phyloP scores from a whole-genome alignment of 1,140 invertebrate species.

The Trichonephila clavipes region DNA sequence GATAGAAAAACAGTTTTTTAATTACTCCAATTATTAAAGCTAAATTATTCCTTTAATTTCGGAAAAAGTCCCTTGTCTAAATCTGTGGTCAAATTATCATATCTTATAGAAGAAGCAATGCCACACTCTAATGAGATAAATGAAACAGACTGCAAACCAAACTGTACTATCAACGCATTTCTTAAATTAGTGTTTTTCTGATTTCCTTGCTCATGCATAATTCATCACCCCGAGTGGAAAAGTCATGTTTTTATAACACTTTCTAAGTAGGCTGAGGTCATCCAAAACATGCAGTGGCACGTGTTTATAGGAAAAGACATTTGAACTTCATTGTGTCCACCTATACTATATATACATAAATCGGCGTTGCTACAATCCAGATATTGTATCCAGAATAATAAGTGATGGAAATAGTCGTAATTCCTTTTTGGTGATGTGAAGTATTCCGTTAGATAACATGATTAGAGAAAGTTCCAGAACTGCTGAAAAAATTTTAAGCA shows the following conservation, averaged over 20 bases:
- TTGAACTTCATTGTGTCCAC: not conserved
- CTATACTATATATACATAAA: not conserved
- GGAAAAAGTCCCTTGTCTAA: not conserved
- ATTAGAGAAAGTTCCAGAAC: too few relatives aligned
- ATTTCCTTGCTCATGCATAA: not conserved
- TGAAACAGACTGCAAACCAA: not conserved
- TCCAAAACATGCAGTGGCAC: not conserved
- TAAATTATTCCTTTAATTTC: too few relatives aligned
- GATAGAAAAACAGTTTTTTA: too few relatives aligned
- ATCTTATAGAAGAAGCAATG: not conserved
- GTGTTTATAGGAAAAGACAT: not conserved
- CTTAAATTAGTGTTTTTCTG: not conserved
- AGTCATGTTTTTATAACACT: constrained; percentile 1
- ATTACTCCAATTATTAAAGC: too few relatives aligned
- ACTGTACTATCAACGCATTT: not conserved
- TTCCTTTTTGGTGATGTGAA: too few relatives aligned
- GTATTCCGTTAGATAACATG: too few relatives aligned
- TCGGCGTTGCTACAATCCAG: not conserved
- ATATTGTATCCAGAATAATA: not conserved
- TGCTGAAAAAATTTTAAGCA: too few relatives aligned
- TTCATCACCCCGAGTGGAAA: not conserved
- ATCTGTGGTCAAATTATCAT: not conserved
- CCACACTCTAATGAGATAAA: not conserved
- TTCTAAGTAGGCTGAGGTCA: constrained; percentile 22
- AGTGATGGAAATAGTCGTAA: not conserved